Base-by-base conservation (phyloP, 2,113 vertebrate genomes). In the Cephalopholis sonnerati region DNA sequence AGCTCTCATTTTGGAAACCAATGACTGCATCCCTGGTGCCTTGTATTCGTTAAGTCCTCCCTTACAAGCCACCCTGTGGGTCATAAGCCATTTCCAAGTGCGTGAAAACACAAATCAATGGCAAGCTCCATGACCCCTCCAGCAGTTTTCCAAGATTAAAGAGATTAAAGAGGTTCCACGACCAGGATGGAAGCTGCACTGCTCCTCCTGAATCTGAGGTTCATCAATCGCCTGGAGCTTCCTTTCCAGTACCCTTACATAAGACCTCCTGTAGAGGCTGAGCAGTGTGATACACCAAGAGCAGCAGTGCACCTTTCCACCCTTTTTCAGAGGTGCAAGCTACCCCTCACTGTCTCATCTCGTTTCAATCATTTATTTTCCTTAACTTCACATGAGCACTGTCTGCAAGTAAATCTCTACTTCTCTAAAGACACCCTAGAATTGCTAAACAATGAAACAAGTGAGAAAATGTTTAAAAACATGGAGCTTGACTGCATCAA, bases 211-310 rank as follows among this genome's bases (percentile, higher is more conserved):
- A 59, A 29, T 67, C 10, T n/a, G 44, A 57, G 22, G 16, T 39
- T 50, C 62, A 39, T 67, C 25, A 68, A 24, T 79, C 4, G 7
- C 62, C 36, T 16, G 46, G 24, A 62, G 29, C 7, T 0, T 73
- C 32, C 16, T 61, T 65, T 53, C 25, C 50, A 50, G 50, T 6
- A 53, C 9, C 53, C 54, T 41, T 53, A 20, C 29, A 83, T 65
- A 66, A 83, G 53, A 48, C 74, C 29, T 61, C n/a, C 7, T 15
- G 27, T n/a, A 78, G 32, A 53, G 44, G 67, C 59, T 39, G 17
- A 41, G 59, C 39, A 39, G 73, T 7, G 27, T 3, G 51, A 50
- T 72, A 64, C 48, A 39, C 10, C 36, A 16, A n/a, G 6, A 54
- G 73, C 29, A 39, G 61, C 17, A 63, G 57, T 48, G 54, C 16